Evolutionary conservation across 2,797 vertebrate genomes (phyloP).

Genomic region (Vespertilio murinus): DNA sequence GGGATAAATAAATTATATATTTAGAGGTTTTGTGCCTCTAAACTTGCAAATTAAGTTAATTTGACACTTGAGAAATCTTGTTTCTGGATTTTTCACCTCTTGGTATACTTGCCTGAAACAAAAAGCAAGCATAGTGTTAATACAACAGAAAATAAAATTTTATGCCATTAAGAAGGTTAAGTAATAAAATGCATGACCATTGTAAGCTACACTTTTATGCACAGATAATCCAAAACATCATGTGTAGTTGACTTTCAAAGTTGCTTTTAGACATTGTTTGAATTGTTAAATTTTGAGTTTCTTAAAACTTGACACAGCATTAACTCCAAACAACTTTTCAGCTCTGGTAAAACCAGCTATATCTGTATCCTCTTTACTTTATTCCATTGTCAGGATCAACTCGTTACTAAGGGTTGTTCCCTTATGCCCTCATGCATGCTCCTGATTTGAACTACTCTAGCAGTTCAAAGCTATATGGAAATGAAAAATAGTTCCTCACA

Average conservation of each 20-base stretch:
- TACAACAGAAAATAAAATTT: neutral
- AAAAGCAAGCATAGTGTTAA: neutral
- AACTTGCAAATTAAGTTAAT: conserved; percentile 16
- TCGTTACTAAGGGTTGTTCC: neutral
- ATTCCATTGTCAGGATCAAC: neutral
- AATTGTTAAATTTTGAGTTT: conserved; percentile 3
- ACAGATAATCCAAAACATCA: neutral
- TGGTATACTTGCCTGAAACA: neutral
- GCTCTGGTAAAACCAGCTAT: neutral
- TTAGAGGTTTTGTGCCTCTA: conserved; percentile 9
- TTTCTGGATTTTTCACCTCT: neutral
- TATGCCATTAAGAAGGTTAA: neutral
- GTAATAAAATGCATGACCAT: neutral
- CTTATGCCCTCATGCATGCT: neutral
- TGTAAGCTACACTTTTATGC: neutral
- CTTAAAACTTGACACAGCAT: neutral
- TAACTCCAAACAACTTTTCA: neutral
- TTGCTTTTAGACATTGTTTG: neutral
- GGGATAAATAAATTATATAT: no score
- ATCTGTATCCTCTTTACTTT: neutral
- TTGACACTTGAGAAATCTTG: neutral
- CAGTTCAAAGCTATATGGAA: neutral
- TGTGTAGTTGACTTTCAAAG: neutral
- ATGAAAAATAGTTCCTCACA: conserved; percentile 41
- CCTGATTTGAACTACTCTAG: neutral